Evolutionary conservation across 2,888 invertebrate species (phyloP), one percentile per base, ranked within the genome.

Genomic region (Sarcophaga subvicina): DNA sequence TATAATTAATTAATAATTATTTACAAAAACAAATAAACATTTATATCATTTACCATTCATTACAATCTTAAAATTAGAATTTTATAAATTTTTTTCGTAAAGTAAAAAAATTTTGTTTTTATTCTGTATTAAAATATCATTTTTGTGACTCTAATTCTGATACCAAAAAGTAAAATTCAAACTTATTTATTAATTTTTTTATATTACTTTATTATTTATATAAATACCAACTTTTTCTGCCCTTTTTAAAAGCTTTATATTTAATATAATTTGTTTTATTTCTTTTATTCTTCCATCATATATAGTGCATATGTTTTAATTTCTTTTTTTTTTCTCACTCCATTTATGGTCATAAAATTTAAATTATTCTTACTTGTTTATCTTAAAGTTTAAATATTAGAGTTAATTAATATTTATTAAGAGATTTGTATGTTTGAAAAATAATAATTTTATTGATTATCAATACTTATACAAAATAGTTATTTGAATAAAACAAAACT

Each of bases 401-500:
- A 37, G 47, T 83, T 76, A 72, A 71, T 37, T 77, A 73, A 45
- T 85, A 85, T 77, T 25, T 45, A 69, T 81, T 83, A 76, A 86
- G 75, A 66, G 76, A 73, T 80, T 80, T 80, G 20, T 86, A 77
- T 82, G 69, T 85, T 81, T 59, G 63, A 73, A 78, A 67, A 78
- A 67, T 49, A 75, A 76, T 79, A 82, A 17, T 87, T 87, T 75
- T 79, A 82, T 76, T 79, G 49, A 86, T 87, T 87, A 82, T 63
- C 67, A 81, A 84, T 75, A 80, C 67, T 72, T 86, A 83, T 71
- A 79, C 63, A 59, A 80, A 72, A 79, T 77, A 79, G 79, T 80
- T 84, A 85, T 85, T 80, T 64, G 79, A 86, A 86, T 83, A 86
- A 86, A 86, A 75, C 12, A 54, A 14, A 54, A 54, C 12, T 14